Base-by-base conservation (phyloP, 2,113 vertebrate genomes). In the Orientallactaga bullata region DNA sequence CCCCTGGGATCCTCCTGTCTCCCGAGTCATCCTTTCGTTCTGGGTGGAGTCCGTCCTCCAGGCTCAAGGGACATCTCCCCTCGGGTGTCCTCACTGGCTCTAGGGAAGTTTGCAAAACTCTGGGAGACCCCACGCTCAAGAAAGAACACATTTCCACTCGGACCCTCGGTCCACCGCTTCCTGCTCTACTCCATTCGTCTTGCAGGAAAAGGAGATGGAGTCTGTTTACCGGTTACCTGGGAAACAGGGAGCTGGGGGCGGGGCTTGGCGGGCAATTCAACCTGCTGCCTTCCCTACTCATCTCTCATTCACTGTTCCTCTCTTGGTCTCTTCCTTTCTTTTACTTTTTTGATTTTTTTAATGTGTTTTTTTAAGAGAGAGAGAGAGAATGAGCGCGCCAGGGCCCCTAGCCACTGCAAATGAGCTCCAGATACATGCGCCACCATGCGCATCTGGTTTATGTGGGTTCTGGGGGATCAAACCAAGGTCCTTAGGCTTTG, bases 191-290 rank as follows among this genome's bases (percentile, higher is more conserved):
- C 60, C 23, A 65, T 72, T 6, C 0, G 23, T 65, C 24, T 16
- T 81, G 69, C 13, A 23, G 0, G 21, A 20, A 4, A 12, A 58
- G 35, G 7, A 35, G 17, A 9, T 0, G 30, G 2, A 65, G 65
- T 89, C 72, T 97, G 94, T 97, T 97, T 97, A 91, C 47, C 16
- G n/a, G 97, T 97, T 96, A 87, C 97, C 96, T 84, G 42, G 96
- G 97, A 92, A 96, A 96, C 97, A 4, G 87, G 20, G 20, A 11
- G 58, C 74, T 51, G 30, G 26, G 95, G 97, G 96, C 78, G 96
- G 93, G 90, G 93, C 94, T 78, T 73, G 79, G 47, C 18, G 21
- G 7, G 7, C 47, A 16, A 42, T 18, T 60, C 83, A 51, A 58
- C n/a, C 42, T 4, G 1, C 0, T 0, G 1, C 58, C 2, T 0